These are phyloP conservation scores for Synergus gifuensis DNA, from an alignment of 2,888 invertebrate genomes.

Conservation along the genomic window DNA sequence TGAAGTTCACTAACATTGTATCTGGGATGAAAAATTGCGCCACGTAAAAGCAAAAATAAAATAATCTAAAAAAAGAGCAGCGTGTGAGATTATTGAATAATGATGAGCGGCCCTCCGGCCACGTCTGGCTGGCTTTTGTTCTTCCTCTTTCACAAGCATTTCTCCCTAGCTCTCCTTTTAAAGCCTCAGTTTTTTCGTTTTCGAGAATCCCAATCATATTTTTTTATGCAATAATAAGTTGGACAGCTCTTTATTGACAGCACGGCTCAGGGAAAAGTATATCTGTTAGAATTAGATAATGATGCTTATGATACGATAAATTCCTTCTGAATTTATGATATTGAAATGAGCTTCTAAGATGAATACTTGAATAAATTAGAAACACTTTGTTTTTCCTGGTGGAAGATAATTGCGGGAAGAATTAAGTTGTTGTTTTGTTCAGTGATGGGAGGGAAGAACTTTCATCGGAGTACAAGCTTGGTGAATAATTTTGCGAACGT, in stretches of 20 bases:
- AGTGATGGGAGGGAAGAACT: slow-evolving; percentile 11
- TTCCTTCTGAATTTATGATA: slow-evolving; percentile 34
- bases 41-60: slow-evolving; percentile 21
- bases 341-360: neutral
- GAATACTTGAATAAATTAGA: slow-evolving; percentile 9
- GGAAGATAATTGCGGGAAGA: slow-evolving; percentile 2
- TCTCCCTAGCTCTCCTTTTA: neutral
- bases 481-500: slow-evolving; percentile 35
- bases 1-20: slow-evolving; percentile 39
- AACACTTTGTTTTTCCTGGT: neutral
- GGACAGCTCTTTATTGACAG: too few relatives aligned
- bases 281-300: too few relatives aligned
- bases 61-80: slow-evolving; percentile 48
- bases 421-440: slow-evolving; percentile 5
- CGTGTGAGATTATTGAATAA: slow-evolving; percentile 65
- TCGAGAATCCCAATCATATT: slow-evolving; percentile 28
- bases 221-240: neutral
- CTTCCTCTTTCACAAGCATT: slow-evolving; percentile 20
- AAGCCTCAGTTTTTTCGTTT: slow-evolving; percentile 27
- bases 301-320: too few relatives aligned
- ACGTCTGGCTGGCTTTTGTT: slow-evolving; percentile 54
- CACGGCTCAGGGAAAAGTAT: too few relatives aligned
- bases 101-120: slow-evolving; percentile 61
- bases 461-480: neutral
- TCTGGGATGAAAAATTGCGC: slow-evolving; percentile 7